Conservation (phyloP, 2,113 vertebrate species). For the Halichoeres trimaculatus region DNA sequence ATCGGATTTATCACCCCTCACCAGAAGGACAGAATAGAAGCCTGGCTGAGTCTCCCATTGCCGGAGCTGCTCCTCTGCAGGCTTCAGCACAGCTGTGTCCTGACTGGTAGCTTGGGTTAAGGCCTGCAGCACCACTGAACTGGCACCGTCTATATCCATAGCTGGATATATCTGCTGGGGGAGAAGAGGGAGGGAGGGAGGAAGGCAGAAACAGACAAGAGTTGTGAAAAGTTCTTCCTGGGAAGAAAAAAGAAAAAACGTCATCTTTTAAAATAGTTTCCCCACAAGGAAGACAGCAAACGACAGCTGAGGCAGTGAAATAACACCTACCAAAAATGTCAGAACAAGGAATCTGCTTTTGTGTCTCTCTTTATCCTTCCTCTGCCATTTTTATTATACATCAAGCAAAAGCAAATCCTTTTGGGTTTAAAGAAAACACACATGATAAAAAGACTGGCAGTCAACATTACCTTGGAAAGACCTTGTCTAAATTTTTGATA, state of each 20-base stretch:
- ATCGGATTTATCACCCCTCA: constrained; percentile 75
- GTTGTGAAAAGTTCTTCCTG: constrained; percentile 30
- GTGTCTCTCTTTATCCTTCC: constrained; percentile 32
- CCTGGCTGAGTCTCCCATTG: constrained; percentile 99
- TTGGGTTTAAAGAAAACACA: constrained; percentile 37
- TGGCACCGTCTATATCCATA: constrained; percentile 96
- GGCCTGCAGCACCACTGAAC: constrained; percentile 92
- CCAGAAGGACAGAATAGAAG: constrained; percentile 96
- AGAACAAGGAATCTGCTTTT: neutral
- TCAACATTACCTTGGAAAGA: constrained; percentile 17
- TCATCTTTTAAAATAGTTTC: constrained; percentile 24
- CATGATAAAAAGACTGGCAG: constrained; percentile 33
- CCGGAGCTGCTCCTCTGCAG: constrained; percentile 94
- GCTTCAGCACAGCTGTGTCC: constrained; percentile 94
- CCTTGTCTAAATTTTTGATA: neutral
- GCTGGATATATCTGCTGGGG: constrained; percentile 72
- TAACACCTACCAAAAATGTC: constrained; percentile 25
- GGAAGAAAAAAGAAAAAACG: no score
- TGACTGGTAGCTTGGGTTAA: constrained; percentile 98
- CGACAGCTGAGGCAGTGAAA: constrained; percentile 40
- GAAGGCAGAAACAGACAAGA: neutral
- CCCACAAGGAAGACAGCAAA: constrained; percentile 18
- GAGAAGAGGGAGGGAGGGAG: neutral
- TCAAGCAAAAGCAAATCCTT: constrained; percentile 43
- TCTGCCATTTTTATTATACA: constrained; percentile 45